Percentiles rank a stretch among this genome's conserved stretches.
These are phyloP conservation scores for Mustela nigripes DNA, from an alignment of 2,113 vertebrate genomes.

Conservation along the genomic window DNA sequence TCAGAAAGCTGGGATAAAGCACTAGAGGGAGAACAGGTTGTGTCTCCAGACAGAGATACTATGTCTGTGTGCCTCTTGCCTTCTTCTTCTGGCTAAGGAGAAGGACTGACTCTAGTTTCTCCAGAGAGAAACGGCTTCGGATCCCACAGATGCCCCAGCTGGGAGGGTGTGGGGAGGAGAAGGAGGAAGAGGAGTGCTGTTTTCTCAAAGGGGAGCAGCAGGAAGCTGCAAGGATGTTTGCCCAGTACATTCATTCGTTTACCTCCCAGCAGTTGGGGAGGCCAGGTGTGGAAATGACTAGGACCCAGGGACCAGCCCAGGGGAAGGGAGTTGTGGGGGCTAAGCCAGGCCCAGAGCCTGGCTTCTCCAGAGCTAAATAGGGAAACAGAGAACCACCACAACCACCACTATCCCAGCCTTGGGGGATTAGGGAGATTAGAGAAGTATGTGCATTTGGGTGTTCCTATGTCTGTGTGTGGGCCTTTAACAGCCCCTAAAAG, in stretches of 20 bases:
- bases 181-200: conserved; percentile 52
- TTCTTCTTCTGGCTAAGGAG: neutral
- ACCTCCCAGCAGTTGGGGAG: conserved; percentile 76
- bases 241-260: conserved; percentile 83
- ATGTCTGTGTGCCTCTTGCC: neutral
- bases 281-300: conserved; percentile 51
- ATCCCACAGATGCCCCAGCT: conserved; percentile 60
- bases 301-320: conserved; percentile 24
- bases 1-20: neutral
- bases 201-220: conserved; percentile 82
- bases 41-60: neutral
- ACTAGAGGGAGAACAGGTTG: neutral
- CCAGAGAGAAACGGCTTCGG: conserved; percentile 39
- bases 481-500: conserved; percentile 57
- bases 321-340: neutral
- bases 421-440: conserved; percentile 76
- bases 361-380: neutral
- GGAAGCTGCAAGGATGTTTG: conserved; percentile 87
- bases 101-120: conserved; percentile 28
- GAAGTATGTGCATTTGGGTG: conserved; percentile 73
- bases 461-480: conserved; percentile 78
- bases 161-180: conserved; percentile 8
- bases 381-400: neutral
- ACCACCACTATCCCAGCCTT: neutral
- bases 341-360: neutral